These are phyloP conservation scores for Rutilus rutilus DNA, from an alignment of 2,113 vertebrate species.

Conservation along the genomic window DNA sequence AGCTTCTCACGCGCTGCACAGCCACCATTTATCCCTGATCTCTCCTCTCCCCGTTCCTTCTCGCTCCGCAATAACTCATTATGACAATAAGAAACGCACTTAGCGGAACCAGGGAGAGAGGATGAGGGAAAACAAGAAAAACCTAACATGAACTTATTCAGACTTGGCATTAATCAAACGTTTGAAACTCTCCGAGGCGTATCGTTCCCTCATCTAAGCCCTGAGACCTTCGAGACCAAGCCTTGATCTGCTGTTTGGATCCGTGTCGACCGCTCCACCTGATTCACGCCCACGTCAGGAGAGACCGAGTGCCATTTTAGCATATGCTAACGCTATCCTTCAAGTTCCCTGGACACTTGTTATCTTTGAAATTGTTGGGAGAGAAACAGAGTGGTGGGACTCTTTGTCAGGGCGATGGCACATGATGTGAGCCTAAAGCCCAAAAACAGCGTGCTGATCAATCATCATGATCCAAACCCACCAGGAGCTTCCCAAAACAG, in stretches of 20 bases:
- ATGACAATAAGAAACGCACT: conserved; percentile 50
- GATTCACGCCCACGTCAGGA: conserved; percentile 22
- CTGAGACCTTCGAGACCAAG: conserved; percentile 38
- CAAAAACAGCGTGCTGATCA: conserved; percentile 42
- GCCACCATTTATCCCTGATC: conserved; percentile 52
- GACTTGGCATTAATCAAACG: conserved; percentile 51
- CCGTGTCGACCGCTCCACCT: not conserved
- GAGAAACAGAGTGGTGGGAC: conserved; percentile 17
- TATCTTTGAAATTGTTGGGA: conserved; percentile 45
- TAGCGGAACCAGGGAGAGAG: not conserved
- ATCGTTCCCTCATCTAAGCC: conserved; percentile 29
- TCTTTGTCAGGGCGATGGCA: conserved; percentile 30
- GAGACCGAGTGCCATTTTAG: conserved; percentile 34
- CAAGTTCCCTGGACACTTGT: conserved; percentile 58
- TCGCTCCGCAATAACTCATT: conserved; percentile 55
- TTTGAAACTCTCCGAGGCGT: conserved; percentile 28
- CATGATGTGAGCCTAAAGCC: conserved; percentile 29
- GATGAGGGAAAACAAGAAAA: conserved; percentile 37
- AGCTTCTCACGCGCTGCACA: conserved; percentile 54
- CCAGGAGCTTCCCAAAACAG: conserved; percentile 15
- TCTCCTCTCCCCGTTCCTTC: conserved; percentile 23
- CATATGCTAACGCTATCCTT: conserved; percentile 43
- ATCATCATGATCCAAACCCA: conserved; percentile 40
- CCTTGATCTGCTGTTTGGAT: conserved; percentile 46
- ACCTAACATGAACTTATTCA: conserved; percentile 37